phyloP scores from a whole-genome alignment of 2,888 invertebrate species.

The Subacronicta megacephala region DNA sequence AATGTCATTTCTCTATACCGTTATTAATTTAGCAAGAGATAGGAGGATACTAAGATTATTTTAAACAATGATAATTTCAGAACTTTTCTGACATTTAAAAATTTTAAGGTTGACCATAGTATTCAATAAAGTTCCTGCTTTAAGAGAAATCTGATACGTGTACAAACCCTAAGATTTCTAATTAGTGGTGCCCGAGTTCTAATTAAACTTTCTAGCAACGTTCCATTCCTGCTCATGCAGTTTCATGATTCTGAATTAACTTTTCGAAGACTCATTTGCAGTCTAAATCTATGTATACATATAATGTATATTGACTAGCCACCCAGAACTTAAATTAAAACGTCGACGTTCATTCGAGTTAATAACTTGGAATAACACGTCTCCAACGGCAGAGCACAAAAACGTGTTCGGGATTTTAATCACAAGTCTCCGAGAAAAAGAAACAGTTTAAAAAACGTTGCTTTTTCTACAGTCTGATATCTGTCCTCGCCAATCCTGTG shows the following conservation, averaged over 20 bases:
- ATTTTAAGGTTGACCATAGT: constrained; percentile 1
- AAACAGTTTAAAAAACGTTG: constrained; percentile 19
- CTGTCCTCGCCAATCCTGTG: constrained; percentile 26
- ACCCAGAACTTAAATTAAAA: constrained; percentile 58
- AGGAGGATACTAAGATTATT: no score
- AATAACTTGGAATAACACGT: constrained; percentile 62
- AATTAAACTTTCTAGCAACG: constrained; percentile 45
- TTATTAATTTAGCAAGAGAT: constrained; percentile 32
- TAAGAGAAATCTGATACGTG: constrained; percentile 14
- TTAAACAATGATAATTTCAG: constrained; percentile 5
- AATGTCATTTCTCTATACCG: constrained; percentile 22
- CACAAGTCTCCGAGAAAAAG: constrained; percentile 25
- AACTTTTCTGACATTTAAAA: constrained; percentile 7
- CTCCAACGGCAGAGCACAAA: constrained; percentile 49
- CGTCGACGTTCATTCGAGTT: constrained; percentile 53
- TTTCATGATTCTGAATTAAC: constrained; percentile 33
- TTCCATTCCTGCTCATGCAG: constrained; percentile 36
- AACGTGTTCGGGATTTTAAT: constrained; percentile 62
- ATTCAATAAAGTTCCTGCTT: constrained; percentile 11
- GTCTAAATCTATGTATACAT: constrained; percentile 35
- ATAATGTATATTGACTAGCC: constrained; percentile 40
- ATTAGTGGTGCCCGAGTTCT: constrained; percentile 37
- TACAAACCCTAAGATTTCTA: constrained; percentile 27
- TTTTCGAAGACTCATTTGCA: constrained; percentile 46
- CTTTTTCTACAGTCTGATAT: constrained; percentile 22